Percentiles rank a stretch among this genome's conserved stretches.
Evolutionary conservation across 1,140 invertebrate genomes (phyloP).

Genomic region (Theocolax elegans): DNA sequence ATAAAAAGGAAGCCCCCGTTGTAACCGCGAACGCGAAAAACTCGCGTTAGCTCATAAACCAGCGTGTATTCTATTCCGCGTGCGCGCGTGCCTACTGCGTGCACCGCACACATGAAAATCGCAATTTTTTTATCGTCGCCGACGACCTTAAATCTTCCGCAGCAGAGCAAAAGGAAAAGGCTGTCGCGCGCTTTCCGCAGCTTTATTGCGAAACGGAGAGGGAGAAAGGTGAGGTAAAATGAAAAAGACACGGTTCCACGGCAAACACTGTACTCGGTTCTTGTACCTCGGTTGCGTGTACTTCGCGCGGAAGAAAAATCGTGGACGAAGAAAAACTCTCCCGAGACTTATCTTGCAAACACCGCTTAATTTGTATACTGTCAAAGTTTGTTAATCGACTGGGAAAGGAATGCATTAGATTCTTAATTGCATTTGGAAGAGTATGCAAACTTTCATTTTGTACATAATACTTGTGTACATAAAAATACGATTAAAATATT

Average conservation of each 20-base stretch:
- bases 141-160: slow-evolving; percentile 46
- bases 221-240: slow-evolving; percentile 13
- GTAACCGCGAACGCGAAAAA: background rate
- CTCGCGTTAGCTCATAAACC: slow-evolving; percentile 50
- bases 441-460: too few species aligned
- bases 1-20: slow-evolving; percentile 36
- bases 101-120: slow-evolving; percentile 48
- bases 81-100: slow-evolving; percentile 17
- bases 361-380: too few species aligned
- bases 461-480: too few species aligned
- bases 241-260: background rate
- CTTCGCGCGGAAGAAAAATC: background rate
- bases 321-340: background rate
- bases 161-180: slow-evolving; percentile 36
- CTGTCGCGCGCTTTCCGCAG: slow-evolving; percentile 32
- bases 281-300: background rate
- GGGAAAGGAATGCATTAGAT: too few species aligned
- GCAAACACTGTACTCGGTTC: background rate
- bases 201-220: slow-evolving; percentile 37
- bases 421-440: too few species aligned
- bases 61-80: slow-evolving; percentile 53
- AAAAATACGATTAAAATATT: too few species aligned
- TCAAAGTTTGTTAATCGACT: background rate
- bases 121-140: slow-evolving; percentile 48
- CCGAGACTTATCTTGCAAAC: background rate